Evolutionary conservation across 2,797 vertebrate species (phyloP), one percentile per base, ranked within the genome.

Genomic region (Lemur catta): DNA sequence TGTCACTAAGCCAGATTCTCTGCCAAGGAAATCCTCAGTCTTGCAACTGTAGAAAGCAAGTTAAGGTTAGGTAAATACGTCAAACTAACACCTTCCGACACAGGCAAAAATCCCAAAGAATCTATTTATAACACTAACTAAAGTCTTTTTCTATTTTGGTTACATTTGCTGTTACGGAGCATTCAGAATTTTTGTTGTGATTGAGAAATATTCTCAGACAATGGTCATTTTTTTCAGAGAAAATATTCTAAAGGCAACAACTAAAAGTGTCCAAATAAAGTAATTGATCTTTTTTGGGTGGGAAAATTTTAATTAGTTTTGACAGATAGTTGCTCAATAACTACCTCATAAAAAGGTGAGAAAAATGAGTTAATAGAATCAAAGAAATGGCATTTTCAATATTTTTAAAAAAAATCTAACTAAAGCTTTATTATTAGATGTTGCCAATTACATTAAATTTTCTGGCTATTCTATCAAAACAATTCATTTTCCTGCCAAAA

Each of bases 401-500:
- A 67, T 92, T 71, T 92, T 71, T 82, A 59, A 82, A 74, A 74
- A 87, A 72, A 65, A 0, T 0, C 5, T 26, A 97, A 28, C 81
- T 93, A 72, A 79, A 92, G 43, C n/a, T 95, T 82, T 93, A 48
- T 87, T 93, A 84, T 38, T 93, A 96, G 48, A 50, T 93, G 91
- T 38, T 67, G 35, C 4, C 93, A 88, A 46, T 86, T 90, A 8
- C 33, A 84, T 88, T 95, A 50, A 24, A 76, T 94, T 95, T 97
- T 97, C 95, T 97, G 11, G 46, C 63, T 97, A 92, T 84, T 96
- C 43, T 84, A 93, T 67, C 75, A 94, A 85, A 98, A 92, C 86
- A 96, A 93, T 97, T 96, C 90, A 41, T 81, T 79, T 93, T 84
- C 72, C 76, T 91, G 22, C 10, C 84, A 28, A 93, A 93, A 84